phyloP scores from a whole-genome alignment of 2,888 invertebrate species.

The Euplagia quadripunctaria region DNA sequence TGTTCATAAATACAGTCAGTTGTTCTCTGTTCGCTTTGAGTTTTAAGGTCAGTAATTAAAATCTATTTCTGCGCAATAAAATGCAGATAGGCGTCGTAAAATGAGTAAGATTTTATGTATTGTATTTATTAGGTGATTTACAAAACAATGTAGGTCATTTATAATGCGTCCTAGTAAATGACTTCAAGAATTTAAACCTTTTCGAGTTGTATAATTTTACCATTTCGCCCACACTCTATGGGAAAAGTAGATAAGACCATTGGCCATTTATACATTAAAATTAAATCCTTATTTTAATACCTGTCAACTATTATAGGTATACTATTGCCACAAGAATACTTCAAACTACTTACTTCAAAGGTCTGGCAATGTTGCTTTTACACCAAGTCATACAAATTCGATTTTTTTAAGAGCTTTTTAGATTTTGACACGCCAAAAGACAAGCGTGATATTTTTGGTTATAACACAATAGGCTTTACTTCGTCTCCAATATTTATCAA shows the following conservation, averaged over 20 bases:
- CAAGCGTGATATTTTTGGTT: conserved; percentile 42
- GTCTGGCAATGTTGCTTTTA: not conserved
- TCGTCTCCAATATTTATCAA: conserved; percentile 74
- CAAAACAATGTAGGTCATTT: conserved; percentile 1
- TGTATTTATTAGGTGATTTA: conserved; percentile 1
- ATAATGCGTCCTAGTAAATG: not conserved
- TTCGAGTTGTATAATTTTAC: not conserved
- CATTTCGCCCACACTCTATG: not conserved
- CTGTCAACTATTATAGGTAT: not conserved
- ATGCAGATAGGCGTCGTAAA: conserved; percentile 50
- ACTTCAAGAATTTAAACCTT: not conserved
- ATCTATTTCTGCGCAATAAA: conserved; percentile 73
- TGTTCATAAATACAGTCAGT: conserved; percentile 61
- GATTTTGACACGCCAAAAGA: conserved; percentile 23
- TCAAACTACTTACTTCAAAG: not conserved
- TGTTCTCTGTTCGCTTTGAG: conserved; percentile 58
- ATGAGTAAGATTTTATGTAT: conserved; percentile 6
- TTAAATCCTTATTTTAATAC: not conserved
- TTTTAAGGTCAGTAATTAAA: conserved; percentile 72
- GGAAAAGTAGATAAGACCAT: not conserved
- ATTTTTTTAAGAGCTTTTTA: conserved; percentile 9
- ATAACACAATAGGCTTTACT: conserved; percentile 48
- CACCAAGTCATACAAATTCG: not conserved
- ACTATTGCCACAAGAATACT: not conserved
- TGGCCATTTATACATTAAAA: not conserved